Base-by-base conservation (phyloP, 2,797 vertebrate genomes). In the Cyclopterus lumpus region DNA sequence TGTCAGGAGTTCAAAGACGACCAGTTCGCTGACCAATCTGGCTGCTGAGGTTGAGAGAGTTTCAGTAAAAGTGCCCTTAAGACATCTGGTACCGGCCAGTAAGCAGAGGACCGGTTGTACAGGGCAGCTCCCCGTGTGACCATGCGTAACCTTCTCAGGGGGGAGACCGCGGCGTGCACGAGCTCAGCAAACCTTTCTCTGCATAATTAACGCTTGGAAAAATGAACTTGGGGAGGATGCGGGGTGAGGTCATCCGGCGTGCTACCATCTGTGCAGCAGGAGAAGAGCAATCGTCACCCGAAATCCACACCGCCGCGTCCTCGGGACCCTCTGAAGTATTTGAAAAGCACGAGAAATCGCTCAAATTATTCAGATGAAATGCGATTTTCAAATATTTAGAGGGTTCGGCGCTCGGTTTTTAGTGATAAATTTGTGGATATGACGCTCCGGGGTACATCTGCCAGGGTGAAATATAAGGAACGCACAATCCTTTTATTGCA, bases 131-230 rank as follows among this genome's bases (percentile, higher is more conserved):
- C 80, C 80, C 53, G 64, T 84, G 86, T 62, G 63, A 67, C 62
- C 38, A 57, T 67, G 73, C 78, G 80, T 84, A 83, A 84, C 79
- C 77, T 83, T 75, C 82, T 60, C 46, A 28, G 34, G 63, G 32
- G 26, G 58, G 58, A 68, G 82, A 63, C 26, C 26, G 34, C 24
- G 7, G 40, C 10, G 74, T 30, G 63, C 77, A 79, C 48, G 68
- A 73, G 68, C 59, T 90, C 85, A 73, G 78, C 82, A 82, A 86
- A 88, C 70, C 75, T 55, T 51, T 62, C 32, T 14, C 64, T 57
- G 73, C 74, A 82, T 86, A 91, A 90, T 90, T 89, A 90, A 73
- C 48, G 18, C 38, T 66, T 22, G 55, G 49, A 81, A 73, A 89
- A 84, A 85, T 77, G 68, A 84, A 83, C 60, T 62, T 51, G 58